Percentiles rank a stretch among this genome's conserved stretches.
Conservation (phyloP, 2,113 vertebrate genomes). For the Epinephelus fuscoguttatus region DNA sequence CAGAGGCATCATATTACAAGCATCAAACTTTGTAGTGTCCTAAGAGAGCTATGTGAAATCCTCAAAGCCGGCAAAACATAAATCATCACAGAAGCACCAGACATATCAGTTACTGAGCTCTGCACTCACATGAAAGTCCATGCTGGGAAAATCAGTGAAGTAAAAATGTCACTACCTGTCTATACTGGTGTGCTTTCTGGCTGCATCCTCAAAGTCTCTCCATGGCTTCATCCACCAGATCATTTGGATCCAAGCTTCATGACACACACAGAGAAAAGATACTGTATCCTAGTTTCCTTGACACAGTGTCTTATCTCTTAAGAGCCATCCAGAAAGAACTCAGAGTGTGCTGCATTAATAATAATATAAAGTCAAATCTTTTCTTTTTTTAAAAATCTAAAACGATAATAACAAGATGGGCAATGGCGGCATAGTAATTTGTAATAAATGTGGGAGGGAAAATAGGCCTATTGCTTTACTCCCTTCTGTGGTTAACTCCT, state of each 20-base stretch:
- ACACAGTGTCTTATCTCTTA: conserved; percentile 33
- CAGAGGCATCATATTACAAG: conserved; percentile 62
- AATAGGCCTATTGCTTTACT: neutral
- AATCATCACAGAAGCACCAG: conserved; percentile 66
- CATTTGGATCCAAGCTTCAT: conserved; percentile 39
- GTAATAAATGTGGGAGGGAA: neutral
- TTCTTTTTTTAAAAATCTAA: no score
- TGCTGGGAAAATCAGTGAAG: conserved; percentile 56
- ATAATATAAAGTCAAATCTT: neutral
- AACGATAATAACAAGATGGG: conserved; percentile 6
- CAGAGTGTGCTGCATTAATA: neutral
- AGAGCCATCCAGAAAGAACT: neutral
- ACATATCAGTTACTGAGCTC: conserved; percentile 56
- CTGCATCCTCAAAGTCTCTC: conserved; percentile 59
- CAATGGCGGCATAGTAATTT: neutral
- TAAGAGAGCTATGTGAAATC: conserved; percentile 70
- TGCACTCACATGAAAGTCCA: conserved; percentile 67
- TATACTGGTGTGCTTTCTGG: conserved; percentile 47
- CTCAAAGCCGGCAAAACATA: conserved; percentile 67
- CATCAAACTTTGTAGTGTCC: conserved; percentile 71
- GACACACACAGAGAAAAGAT: conserved; percentile 29
- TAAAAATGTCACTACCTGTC: conserved; percentile 69
- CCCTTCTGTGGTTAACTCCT: neutral
- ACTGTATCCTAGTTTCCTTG: conserved; percentile 44
- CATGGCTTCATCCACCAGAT: conserved; percentile 36